Evolutionary conservation across 2,888 invertebrate genomes (phyloP).

Genomic region (Heteropelma amictum): DNA sequence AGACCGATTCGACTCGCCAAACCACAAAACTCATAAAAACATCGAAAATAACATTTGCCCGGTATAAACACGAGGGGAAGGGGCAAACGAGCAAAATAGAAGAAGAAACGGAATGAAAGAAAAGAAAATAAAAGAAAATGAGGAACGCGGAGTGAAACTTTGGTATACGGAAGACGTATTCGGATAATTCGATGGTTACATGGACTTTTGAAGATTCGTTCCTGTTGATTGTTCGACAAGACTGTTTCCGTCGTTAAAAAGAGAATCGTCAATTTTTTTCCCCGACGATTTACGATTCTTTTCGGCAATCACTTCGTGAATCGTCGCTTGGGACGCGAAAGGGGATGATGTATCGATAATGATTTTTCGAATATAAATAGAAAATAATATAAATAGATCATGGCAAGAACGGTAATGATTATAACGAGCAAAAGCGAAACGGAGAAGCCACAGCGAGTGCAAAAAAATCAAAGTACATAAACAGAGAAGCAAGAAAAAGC

Average conservation of each 20-base stretch:
- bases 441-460: neutral
- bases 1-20: slow-evolving; percentile 61
- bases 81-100: slow-evolving; percentile 53
- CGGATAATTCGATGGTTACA: slow-evolving; percentile 21
- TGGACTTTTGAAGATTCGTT: neutral
- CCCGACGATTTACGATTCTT: too few relatives aligned
- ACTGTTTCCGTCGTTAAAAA: too few relatives aligned
- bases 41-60: slow-evolving; percentile 59
- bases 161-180: slow-evolving; percentile 35
- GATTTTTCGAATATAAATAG: neutral
- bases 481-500: slow-evolving; percentile 20
- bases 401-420: neutral
- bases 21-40: slow-evolving; percentile 64
- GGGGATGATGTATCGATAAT: too few relatives aligned
- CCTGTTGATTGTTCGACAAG: neutral
- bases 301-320: too few relatives aligned
- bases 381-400: neutral
- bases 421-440: neutral
- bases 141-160: slow-evolving; percentile 9
- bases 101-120: slow-evolving; percentile 19
- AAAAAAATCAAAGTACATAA: slow-evolving; percentile 22
- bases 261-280: too few relatives aligned
- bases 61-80: slow-evolving; percentile 55
- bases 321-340: too few relatives aligned
- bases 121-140: slow-evolving; percentile 22